phyloP scores from a whole-genome alignment of 2,888 invertebrate genomes.

The Campopleginae sp. region DNA sequence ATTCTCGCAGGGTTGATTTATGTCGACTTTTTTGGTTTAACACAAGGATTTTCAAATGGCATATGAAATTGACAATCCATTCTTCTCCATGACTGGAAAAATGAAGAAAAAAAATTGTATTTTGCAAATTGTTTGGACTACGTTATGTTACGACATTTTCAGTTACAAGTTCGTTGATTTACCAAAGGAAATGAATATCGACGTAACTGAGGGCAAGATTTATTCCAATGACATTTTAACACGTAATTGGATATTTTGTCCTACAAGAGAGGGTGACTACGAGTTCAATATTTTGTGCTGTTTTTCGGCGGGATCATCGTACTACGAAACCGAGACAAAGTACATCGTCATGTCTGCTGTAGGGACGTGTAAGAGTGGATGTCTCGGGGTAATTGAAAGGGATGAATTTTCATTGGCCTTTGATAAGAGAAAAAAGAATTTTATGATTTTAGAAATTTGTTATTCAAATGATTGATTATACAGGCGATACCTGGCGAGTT shows the following conservation, averaged over 20 bases:
- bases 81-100: too few species aligned
- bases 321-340: conserved; percentile 15
- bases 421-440: not conserved
- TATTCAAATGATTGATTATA: not conserved
- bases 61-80: not conserved
- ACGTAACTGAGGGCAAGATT: conserved; percentile 67
- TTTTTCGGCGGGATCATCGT: conserved; percentile 47
- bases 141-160: conserved; percentile 8
- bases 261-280: conserved; percentile 68
- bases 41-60: too few species aligned
- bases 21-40: not conserved
- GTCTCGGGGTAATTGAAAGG: conserved; percentile 65
- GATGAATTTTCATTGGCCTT: not conserved
- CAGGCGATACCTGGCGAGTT: conserved; percentile 82
- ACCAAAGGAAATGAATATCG: conserved; percentile 66
- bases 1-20: not conserved
- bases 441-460: not conserved
- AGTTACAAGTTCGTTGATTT: conserved; percentile 69
- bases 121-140: too few species aligned
- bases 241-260: conserved; percentile 73
- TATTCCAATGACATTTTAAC: conserved; percentile 73
- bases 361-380: conserved; percentile 68
- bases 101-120: too few species aligned
- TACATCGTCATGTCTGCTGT: conserved; percentile 57
- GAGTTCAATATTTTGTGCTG: conserved; percentile 68